Evolutionary conservation across 2,888 invertebrate genomes (phyloP).

Genomic region (Drosophila neoperkinsi): DNA sequence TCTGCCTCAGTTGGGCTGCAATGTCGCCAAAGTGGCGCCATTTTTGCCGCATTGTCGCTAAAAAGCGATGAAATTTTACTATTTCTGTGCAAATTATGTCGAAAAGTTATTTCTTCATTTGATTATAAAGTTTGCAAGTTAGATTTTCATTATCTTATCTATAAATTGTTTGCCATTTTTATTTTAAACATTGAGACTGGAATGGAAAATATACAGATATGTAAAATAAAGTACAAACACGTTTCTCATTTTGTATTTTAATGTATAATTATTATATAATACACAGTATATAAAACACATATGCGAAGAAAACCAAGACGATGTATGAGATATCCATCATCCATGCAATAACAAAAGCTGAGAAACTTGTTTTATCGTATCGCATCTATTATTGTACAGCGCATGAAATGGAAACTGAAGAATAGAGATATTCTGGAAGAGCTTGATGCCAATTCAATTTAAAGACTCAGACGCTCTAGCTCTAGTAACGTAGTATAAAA

Average conservation of each 20-base stretch:
- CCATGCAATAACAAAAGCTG: constrained; percentile 59
- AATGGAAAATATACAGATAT: constrained; percentile 61
- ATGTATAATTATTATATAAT: constrained; percentile 64
- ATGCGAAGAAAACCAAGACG: constrained; percentile 48
- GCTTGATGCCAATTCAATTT: constrained; percentile 37
- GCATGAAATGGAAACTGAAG: constrained; percentile 19
- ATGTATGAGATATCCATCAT: constrained; percentile 45
- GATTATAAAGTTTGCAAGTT: constrained; percentile 6
- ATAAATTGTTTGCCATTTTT: constrained; percentile 33
- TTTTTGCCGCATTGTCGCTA: constrained; percentile 81
- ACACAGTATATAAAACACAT: constrained; percentile 67
- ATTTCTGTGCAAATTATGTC: constrained; percentile 10
- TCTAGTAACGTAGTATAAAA: constrained; percentile 43
- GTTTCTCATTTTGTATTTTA: constrained; percentile 50
- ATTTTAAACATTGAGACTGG: constrained; percentile 70
- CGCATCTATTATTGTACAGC: constrained; percentile 29
- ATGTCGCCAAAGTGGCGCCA: constrained; percentile 83
- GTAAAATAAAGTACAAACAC: constrained; percentile 42
- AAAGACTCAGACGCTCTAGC: constrained; percentile 39
- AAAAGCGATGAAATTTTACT: constrained; percentile 18
- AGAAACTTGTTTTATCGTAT: constrained; percentile 37
- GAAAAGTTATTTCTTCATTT: not conserved
- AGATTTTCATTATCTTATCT: constrained; percentile 16
- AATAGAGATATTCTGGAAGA: constrained; percentile 29
- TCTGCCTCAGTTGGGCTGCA: constrained; percentile 10